These are phyloP conservation scores for Saturnia japonica DNA, from an alignment of 2,888 invertebrate species.

Conservation along the genomic window DNA sequence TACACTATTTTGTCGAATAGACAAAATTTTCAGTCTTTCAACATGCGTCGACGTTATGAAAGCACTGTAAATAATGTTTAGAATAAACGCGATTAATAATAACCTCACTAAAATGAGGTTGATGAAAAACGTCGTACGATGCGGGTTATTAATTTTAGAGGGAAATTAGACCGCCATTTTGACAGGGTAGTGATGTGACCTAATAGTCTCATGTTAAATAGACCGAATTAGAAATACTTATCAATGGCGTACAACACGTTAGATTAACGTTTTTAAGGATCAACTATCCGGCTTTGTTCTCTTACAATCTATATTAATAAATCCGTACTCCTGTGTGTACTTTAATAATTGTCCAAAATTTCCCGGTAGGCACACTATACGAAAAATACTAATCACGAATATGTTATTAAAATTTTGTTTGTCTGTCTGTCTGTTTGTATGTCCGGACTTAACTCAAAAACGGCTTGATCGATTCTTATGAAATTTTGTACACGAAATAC, in stretches of 20 bases:
- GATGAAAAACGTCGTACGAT: slow-evolving; percentile 71
- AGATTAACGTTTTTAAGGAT: slow-evolving; percentile 2
- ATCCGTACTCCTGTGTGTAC: no score
- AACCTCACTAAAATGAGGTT: slow-evolving; percentile 65
- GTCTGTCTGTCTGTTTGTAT: no score
- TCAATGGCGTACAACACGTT: slow-evolving; percentile 15
- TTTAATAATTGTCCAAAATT: no score
- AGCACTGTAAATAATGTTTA: slow-evolving; percentile 68
- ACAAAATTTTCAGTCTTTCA: slow-evolving; percentile 79
- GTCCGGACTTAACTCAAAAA: no score
- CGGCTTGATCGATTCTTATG: no score
- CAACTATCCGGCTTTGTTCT: not conserved
- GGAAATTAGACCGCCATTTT: slow-evolving; percentile 68
- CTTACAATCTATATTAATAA: no score
- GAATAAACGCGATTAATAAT: slow-evolving; percentile 72
- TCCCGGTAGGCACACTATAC: no score
- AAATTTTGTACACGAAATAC: no score
- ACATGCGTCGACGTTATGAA: slow-evolving; percentile 72
- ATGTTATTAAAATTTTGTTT: no score
- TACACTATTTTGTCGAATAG: slow-evolving; percentile 80
- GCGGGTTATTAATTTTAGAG: slow-evolving; percentile 67
- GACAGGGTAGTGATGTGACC: slow-evolving; percentile 44
- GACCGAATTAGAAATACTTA: slow-evolving; percentile 29
- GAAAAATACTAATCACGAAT: no score
- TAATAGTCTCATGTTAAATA: slow-evolving; percentile 42